phyloP scores from a whole-genome alignment of 1,140 invertebrate species.

The Procambarus clarkii region DNA sequence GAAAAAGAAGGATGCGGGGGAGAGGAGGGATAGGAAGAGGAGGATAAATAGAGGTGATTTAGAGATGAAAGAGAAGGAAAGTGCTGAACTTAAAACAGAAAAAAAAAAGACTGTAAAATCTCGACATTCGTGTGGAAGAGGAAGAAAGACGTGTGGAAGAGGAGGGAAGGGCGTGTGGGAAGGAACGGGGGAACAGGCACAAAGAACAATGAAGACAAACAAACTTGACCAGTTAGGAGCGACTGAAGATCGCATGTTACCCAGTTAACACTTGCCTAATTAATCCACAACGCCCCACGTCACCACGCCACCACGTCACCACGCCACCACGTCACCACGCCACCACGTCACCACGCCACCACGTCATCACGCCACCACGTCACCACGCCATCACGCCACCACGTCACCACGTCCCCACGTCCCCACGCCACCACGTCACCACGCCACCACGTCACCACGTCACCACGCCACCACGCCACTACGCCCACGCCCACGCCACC shows the following conservation, averaged over 20 bases:
- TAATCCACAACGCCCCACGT: no score
- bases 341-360: no score
- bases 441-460: no score
- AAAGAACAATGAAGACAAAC: background rate
- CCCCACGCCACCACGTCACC: no score
- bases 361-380: background rate
- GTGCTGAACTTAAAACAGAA: background rate
- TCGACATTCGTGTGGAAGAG: background rate
- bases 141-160: background rate
- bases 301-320: background rate
- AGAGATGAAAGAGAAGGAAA: background rate
- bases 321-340: background rate
- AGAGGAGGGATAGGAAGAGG: no score
- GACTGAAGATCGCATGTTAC: background rate
- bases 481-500: no score
- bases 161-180: background rate
- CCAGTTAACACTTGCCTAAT: background rate
- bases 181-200: background rate
- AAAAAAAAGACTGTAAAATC: background rate
- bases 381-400: no score
- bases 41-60: background rate
- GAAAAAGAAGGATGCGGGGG: background rate
- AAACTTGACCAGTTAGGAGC: background rate
- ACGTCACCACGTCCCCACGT: no score
- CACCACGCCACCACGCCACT: no score